Evolutionary conservation across 2,113 vertebrate genomes (phyloP), one percentile per base, ranked within the genome.

Genomic region (Meleagris gallopavo): DNA sequence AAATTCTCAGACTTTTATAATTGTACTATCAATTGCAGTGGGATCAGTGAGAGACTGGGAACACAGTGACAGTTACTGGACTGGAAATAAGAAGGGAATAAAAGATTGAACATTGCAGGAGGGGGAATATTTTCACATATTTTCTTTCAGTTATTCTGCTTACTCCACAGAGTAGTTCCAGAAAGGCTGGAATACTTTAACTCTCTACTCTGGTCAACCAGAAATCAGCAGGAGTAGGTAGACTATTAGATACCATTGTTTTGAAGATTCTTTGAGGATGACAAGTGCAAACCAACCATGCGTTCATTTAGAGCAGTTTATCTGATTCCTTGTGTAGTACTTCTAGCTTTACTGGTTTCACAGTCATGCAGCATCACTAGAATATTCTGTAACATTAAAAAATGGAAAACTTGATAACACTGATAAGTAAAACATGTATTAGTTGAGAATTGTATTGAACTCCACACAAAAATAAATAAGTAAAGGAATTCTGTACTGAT

Each of bases 401-500:
- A 89, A 27, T 6, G 46, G 66, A 93, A 85, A 94, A 69, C 36
- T 65, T 87, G 43, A 54, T 94, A 89, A 66, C 0, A 0, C 13
- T 93, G 71, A n/a, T 85, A 76, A 95, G 21, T 40, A 30, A 82
- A 95, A 85, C 9, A 54, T 4, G 1, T 79, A 89, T 94, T 94
- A 83, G 40, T 29, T 83, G 71, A 93, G 30, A 89, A 89, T 89
- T 85, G 62, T 89, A 85, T 85, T 91, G 95, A 95, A 89, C 54
- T 89, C 48, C 58, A 48, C 85, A 89, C 43, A 85, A 91, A 94
- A 94, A 95, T 92, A 91, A 88, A 50, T 83, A 90, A 93, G 74
- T 86, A 58, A 79, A 87, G 22, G 36, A 94, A 88, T 88, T 94
- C 87, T 95, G 87, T 91, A 89, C 41, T 83, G 86, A 93, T 86